phyloP scores from a whole-genome alignment of 2,797 vertebrate genomes.

The Poecilia picta region DNA sequence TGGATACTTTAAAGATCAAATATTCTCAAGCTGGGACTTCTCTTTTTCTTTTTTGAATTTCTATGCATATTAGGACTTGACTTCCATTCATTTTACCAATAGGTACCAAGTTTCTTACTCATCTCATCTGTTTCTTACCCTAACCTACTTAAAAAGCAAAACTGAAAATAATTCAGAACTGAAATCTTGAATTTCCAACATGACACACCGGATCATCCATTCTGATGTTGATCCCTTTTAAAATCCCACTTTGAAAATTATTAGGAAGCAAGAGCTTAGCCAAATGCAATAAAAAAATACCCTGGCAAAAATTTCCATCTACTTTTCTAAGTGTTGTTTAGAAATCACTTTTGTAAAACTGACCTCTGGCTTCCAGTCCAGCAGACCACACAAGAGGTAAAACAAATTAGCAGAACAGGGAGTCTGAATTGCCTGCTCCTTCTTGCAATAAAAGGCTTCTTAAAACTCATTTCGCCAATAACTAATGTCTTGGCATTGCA shows the following conservation, averaged over 20 bases:
- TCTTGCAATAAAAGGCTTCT: constrained; percentile 10
- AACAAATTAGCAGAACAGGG: background rate
- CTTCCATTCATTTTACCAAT: no score
- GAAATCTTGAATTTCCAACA: constrained; percentile 5
- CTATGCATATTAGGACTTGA: no score
- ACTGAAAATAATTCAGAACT: background rate
- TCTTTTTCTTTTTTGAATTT: background rate
- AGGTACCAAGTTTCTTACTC: no score
- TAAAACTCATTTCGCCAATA: constrained; percentile 6
- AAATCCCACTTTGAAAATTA: background rate
- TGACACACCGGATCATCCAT: constrained; percentile 1
- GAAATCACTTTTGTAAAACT: constrained; percentile 8
- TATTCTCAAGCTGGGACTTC: constrained; percentile 5
- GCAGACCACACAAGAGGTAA: constrained; percentile 5
- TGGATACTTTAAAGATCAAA: constrained; percentile 53
- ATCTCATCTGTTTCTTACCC: no score
- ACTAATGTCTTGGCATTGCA: constrained; percentile 8
- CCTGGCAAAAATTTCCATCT: background rate
- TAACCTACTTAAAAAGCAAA: no score
- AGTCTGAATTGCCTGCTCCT: constrained; percentile 2
- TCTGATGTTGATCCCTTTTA: background rate
- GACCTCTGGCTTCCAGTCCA: background rate
- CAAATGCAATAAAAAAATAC: background rate
- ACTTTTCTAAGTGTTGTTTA: background rate
- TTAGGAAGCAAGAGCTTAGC: background rate